phyloP scores from a whole-genome alignment of 2,888 invertebrate genomes.

The Spodoptera picta region DNA sequence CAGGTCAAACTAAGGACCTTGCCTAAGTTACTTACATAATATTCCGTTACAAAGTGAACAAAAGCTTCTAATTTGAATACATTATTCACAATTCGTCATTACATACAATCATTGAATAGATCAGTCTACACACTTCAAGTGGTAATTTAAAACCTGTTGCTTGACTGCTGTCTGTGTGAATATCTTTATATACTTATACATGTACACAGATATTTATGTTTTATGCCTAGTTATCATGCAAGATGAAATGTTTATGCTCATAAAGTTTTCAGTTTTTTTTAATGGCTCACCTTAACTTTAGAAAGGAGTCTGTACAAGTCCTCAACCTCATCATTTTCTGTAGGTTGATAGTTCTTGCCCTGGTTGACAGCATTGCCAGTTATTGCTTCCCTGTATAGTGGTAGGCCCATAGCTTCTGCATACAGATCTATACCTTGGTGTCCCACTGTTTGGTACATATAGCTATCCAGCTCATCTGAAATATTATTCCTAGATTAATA shows the following conservation, averaged over 20 bases:
- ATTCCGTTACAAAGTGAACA: too few species aligned
- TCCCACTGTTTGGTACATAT: slow-evolving; percentile 99
- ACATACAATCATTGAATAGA: slow-evolving; percentile 21
- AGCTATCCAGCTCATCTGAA: slow-evolving; percentile 97
- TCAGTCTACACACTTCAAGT: slow-evolving; percentile 19
- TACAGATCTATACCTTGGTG: slow-evolving; percentile 97
- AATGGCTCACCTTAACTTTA: slow-evolving; percentile 91
- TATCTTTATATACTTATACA: too few species aligned
- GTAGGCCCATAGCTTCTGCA: slow-evolving; percentile 97
- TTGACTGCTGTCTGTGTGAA: slow-evolving; percentile 3
- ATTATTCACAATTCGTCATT: slow-evolving; percentile 23
- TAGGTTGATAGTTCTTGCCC: slow-evolving; percentile 93
- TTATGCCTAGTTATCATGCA: background rate
- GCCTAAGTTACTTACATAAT: too few species aligned
- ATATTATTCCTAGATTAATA: slow-evolving; percentile 4
- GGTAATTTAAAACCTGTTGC: slow-evolving; percentile 36
- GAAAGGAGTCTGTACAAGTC: slow-evolving; percentile 96
- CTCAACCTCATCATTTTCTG: slow-evolving; percentile 98
- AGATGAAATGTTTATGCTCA: background rate
- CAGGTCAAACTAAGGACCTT: too few species aligned
- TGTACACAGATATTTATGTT: too few species aligned
- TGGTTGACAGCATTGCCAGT: slow-evolving; percentile 94
- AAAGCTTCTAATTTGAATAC: slow-evolving; percentile 1
- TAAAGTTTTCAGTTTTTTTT: background rate
- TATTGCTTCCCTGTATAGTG: slow-evolving; percentile 95